Conservation (phyloP, 2,888 invertebrate species). For the Mesorhabditis spiculigera region DNA sequence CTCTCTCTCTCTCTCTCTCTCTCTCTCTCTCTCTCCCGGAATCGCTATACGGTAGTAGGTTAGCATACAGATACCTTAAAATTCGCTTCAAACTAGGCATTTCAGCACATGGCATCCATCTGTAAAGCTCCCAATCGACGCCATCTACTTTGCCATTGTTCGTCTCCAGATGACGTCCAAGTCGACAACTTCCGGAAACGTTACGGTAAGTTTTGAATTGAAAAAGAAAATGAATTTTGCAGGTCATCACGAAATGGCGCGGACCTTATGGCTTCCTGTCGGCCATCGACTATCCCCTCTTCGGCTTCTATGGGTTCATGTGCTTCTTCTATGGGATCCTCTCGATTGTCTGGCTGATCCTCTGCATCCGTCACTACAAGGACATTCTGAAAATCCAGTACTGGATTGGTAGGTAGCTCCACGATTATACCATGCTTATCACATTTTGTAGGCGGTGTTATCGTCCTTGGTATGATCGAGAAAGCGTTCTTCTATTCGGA, state of each 20-base stretch:
- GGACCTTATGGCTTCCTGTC: slow-evolving; percentile 79
- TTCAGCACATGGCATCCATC: slow-evolving; percentile 50
- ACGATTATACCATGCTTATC: background rate
- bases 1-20: too few relatives aligned
- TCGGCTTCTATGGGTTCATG: slow-evolving; percentile 85
- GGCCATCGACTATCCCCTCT: slow-evolving; percentile 81
- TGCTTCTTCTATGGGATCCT: slow-evolving; percentile 80
- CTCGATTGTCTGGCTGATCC: slow-evolving; percentile 77
- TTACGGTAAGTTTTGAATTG: slow-evolving; percentile 10
- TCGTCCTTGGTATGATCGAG: slow-evolving; percentile 64
- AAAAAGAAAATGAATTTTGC: slow-evolving; percentile 12
- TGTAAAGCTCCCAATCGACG: slow-evolving; percentile 47
- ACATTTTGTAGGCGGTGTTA: slow-evolving; percentile 49
- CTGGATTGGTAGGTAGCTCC: slow-evolving; percentile 74
- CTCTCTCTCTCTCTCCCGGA: background rate
- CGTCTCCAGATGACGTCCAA: background rate
- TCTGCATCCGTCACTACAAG: slow-evolving; percentile 82
- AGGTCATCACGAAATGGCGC: slow-evolving; percentile 27
- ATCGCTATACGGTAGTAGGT: background rate
- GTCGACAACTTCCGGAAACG: background rate
- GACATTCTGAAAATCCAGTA: slow-evolving; percentile 87
- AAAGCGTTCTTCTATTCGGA: slow-evolving; percentile 85
- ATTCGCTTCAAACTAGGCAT: background rate
- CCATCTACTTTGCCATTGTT: slow-evolving; percentile 43
- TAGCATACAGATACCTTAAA: background rate